A percentile compares a stretch with the other conserved stretches of the same genome.
These are phyloP conservation scores for Selenia dentaria DNA, from an alignment of 2,888 invertebrate genomes.

Conservation along the genomic window DNA sequence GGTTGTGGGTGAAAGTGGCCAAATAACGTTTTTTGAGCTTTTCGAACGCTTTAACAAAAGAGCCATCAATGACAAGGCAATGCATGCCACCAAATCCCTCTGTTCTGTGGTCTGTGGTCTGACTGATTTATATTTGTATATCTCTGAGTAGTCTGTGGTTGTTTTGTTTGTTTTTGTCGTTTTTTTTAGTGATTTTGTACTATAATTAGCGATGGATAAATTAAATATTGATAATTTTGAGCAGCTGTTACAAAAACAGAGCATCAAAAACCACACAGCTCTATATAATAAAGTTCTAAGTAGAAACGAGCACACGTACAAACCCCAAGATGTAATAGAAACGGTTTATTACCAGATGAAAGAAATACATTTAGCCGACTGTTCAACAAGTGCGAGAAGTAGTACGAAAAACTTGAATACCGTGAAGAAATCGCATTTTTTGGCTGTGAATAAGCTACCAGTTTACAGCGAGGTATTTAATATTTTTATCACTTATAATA, in stretches of 20 bases:
- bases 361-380: conserved; percentile 61
- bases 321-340: conserved; percentile 54
- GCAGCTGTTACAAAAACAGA: conserved; percentile 41
- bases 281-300: conserved; percentile 44
- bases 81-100: too few relatives aligned
- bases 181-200: too few relatives aligned
- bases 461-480: conserved; percentile 43
- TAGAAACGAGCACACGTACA: conserved; percentile 23
- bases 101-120: too few relatives aligned
- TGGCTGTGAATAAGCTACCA: conserved; percentile 51
- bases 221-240: conserved; percentile 43
- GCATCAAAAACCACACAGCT: conserved; percentile 27
- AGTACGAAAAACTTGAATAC: conserved; percentile 25
- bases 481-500: too few relatives aligned
- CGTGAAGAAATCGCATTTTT: conserved; percentile 42
- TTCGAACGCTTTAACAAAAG: too few relatives aligned
- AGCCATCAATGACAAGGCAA: too few relatives aligned
- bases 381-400: conserved; percentile 27
- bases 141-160: too few relatives aligned
- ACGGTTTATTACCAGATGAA: conserved; percentile 59
- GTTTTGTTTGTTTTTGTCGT: too few relatives aligned
- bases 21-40: too few relatives aligned
- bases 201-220: conserved; percentile 6
- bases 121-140: too few relatives aligned
- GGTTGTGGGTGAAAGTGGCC: too few relatives aligned